Evolutionary conservation across 2,888 invertebrate genomes (phyloP).

Genomic region (Eupithecia subumbrata): DNA sequence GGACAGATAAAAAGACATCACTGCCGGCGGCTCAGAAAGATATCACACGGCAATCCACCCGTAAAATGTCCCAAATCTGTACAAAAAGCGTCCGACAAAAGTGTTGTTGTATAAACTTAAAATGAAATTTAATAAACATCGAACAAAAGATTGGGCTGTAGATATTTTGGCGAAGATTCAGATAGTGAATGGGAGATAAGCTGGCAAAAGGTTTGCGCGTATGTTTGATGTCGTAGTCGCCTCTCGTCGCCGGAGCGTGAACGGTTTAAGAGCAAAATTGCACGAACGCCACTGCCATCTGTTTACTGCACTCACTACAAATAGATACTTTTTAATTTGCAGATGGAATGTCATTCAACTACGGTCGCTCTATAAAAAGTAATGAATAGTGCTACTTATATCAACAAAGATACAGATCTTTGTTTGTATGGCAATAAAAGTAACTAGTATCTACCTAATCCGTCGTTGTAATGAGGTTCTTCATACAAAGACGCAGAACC

Average conservation of each 20-base stretch:
- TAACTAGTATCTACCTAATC: not conserved
- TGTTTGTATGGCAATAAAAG: not conserved
- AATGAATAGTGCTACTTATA: conserved; percentile 44
- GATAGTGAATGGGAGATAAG: conserved; percentile 82
- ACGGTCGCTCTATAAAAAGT: conserved; percentile 51
- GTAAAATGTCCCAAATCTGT: conserved; percentile 82
- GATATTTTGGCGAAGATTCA: conserved; percentile 75
- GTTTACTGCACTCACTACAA: conserved; percentile 72
- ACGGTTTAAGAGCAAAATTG: conserved; percentile 80
- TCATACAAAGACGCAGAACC: not conserved
- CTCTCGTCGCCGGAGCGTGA: conserved; percentile 80
- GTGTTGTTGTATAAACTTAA: conserved; percentile 83
- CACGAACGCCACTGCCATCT: conserved; percentile 78
- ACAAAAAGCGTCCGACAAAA: conserved; percentile 81
- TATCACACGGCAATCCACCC: conserved; percentile 79
- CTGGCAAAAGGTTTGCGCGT: conserved; percentile 81
- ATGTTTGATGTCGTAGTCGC: conserved; percentile 83
- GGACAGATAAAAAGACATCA: conserved; percentile 76
- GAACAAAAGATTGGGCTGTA: conserved; percentile 74
- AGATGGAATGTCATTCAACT: conserved; percentile 73
- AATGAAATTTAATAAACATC: conserved; percentile 84
- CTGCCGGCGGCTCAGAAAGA: conserved; percentile 70
- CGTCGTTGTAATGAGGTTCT: not conserved
- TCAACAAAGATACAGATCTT: conserved; percentile 39
- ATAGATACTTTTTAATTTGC: conserved; percentile 80